Evolutionary conservation across 2,113 vertebrate species (phyloP).

Genomic region (Neofelis nebulosa): DNA sequence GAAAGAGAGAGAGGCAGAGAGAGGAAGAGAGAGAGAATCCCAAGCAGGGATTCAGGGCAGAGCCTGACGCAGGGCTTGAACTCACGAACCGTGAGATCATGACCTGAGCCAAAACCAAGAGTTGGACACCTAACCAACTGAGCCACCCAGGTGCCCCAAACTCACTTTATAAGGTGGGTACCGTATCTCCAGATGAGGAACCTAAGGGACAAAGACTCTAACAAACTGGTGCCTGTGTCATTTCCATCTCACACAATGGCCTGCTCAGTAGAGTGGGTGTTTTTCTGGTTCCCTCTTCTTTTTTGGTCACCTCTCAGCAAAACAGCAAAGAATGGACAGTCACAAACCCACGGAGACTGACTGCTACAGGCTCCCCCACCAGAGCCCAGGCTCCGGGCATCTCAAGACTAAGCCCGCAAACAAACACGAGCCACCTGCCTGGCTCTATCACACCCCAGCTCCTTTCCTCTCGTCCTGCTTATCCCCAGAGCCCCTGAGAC

Average conservation of each 20-base stretch:
- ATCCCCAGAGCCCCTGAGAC: neutral
- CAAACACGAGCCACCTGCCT: neutral
- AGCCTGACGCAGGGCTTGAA: no score
- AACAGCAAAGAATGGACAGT: neutral
- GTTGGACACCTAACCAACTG: no score
- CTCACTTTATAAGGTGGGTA: neutral
- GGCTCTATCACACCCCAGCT: rapidly evolving
- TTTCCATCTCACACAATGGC: neutral
- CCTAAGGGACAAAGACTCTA: no score
- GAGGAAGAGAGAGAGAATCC: no score
- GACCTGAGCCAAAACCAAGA: no score
- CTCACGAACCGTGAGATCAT: no score
- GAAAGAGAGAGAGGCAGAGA: no score
- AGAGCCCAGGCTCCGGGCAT: neutral
- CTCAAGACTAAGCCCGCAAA: neutral
- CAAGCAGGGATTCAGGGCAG: no score
- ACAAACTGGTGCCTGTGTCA: no score
- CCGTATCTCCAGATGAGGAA: neutral
- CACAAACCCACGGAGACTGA: neutral
- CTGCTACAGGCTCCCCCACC: neutral
- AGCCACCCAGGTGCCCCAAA: neutral
- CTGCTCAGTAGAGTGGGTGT: neutral
- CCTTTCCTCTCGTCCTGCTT: neutral
- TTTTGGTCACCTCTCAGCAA: neutral
- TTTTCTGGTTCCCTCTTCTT: neutral